Conservation (phyloP, 2,797 vertebrate genomes). For the Staurois parvus region DNA sequence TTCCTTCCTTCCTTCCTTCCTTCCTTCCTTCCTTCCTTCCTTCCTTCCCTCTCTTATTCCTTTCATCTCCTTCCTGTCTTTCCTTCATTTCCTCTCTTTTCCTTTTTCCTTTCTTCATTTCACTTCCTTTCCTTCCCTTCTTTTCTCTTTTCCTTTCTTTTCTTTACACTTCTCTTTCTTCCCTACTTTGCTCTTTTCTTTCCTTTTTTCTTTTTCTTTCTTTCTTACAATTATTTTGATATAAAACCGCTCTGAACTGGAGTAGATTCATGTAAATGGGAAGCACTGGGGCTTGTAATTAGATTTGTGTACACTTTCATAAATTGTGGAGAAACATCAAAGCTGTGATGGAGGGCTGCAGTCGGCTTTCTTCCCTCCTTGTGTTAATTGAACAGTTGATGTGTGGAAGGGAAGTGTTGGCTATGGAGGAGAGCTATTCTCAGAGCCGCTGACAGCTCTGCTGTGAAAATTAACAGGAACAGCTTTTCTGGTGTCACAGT, state of each 20-base stretch:
- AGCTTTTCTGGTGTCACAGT: constrained; percentile 72
- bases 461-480: constrained; percentile 78
- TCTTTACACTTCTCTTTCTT: background rate
- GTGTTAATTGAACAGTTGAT: constrained; percentile 79
- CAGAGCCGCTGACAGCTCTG: constrained; percentile 76
- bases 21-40: too few relatives aligned
- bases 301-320: constrained; percentile 79
- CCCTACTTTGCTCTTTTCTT: background rate
- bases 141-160: too few relatives aligned
- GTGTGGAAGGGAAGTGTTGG: constrained; percentile 76
- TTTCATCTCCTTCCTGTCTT: background rate
- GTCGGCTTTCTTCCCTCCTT: constrained; percentile 76
- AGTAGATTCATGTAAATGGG: constrained; percentile 76
- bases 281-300: constrained; percentile 79
- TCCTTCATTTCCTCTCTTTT: constrained; percentile 64
- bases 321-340: constrained; percentile 77
- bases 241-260: constrained; percentile 74
- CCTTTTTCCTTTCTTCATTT: too few relatives aligned
- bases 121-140: too few relatives aligned
- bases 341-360: constrained; percentile 72
- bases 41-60: background rate
- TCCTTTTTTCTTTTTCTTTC: constrained; percentile 45
- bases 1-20: too few relatives aligned
- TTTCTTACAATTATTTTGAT: constrained; percentile 76
- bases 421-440: constrained; percentile 73